These are phyloP conservation scores for Squalus acanthias DNA, from an alignment of 2,797 vertebrate genomes.

Conservation along the genomic window DNA sequence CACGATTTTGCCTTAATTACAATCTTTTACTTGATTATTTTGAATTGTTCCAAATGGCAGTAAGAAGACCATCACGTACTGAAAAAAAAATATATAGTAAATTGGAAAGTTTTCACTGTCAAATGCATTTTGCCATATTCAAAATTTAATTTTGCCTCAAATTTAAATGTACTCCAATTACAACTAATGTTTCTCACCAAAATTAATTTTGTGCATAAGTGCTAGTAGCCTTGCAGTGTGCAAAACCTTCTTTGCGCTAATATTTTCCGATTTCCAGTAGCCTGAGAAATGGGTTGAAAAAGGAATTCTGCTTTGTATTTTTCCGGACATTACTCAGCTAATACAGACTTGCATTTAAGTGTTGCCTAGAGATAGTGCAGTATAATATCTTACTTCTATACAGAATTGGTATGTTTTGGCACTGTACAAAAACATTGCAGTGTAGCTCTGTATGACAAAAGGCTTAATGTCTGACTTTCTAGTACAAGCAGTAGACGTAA, in stretches of 20 bases:
- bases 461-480: neutral
- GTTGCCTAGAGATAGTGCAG: neutral
- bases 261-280: neutral
- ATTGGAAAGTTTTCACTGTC: neutral
- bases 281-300: neutral
- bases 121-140: neutral
- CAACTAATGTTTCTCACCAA: neutral
- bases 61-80: neutral
- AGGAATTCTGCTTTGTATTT: neutral
- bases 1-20: neutral
- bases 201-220: neutral
- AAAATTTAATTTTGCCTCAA: neutral
- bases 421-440: neutral
- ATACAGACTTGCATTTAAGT: neutral
- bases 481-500: neutral
- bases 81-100: neutral
- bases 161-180: neutral
- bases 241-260: neutral
- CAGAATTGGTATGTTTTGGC: neutral
- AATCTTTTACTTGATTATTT: neutral
- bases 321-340: neutral
- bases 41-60: neutral
- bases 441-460: neutral
- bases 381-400: neutral
- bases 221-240: neutral